Evolutionary conservation across 2,113 vertebrate species (phyloP).

Genomic region (Rallus limicola): DNA sequence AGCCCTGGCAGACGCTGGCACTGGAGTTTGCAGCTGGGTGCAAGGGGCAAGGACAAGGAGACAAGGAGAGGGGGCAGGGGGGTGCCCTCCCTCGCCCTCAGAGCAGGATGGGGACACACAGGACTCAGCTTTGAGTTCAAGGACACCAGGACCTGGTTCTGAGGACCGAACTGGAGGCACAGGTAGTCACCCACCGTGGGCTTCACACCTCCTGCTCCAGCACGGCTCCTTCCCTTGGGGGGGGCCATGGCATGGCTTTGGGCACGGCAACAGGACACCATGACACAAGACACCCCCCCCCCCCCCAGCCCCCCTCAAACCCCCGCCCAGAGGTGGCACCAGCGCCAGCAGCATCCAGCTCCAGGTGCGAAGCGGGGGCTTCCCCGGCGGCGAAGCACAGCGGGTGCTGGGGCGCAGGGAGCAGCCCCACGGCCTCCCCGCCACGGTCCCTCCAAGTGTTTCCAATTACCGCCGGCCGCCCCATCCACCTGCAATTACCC

Average conservation of each 20-base stretch:
- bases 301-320: too few species aligned
- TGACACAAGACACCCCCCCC: background rate
- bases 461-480: background rate
- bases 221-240: background rate
- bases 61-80: rapidly evolving
- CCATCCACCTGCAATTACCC: background rate
- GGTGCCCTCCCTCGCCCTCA: too few species aligned
- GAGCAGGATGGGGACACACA: background rate
- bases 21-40: background rate
- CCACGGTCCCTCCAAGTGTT: background rate
- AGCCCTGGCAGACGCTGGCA: background rate
- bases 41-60: background rate
- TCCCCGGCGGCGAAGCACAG: background rate
- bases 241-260: background rate
- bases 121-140: background rate
- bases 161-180: background rate
- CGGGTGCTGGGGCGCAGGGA: background rate
- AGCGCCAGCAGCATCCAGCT: background rate
- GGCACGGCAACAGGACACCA: background rate
- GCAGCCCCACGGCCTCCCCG: background rate
- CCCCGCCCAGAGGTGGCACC: too few species aligned
- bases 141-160: background rate
- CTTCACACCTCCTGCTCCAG: background rate
- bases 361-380: background rate
- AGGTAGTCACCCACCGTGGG: background rate